Evolutionary conservation across 2,113 vertebrate genomes (phyloP).

Genomic region (Panthera tigris): DNA sequence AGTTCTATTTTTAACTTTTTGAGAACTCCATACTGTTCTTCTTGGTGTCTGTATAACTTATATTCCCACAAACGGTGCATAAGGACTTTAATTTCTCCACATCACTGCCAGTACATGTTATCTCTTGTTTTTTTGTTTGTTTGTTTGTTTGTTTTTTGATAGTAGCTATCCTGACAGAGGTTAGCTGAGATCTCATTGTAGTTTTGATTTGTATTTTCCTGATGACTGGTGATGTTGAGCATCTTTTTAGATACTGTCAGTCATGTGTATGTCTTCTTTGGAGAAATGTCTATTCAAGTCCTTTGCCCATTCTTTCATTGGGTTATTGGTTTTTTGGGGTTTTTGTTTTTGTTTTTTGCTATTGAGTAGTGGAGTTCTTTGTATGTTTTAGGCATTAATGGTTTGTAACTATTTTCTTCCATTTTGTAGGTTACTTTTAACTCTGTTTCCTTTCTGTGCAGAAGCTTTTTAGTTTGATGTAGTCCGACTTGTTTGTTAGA

Average conservation of each 20-base stretch:
- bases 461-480: not conserved
- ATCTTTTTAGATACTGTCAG: not conserved
- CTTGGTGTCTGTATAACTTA: not conserved
- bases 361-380: not conserved
- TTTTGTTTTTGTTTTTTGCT: not conserved
- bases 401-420: not conserved
- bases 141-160: not conserved
- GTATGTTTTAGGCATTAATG: not conserved
- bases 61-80: not conserved
- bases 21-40: not conserved
- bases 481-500: not conserved
- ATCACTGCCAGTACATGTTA: not conserved
- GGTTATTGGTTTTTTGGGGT: not conserved
- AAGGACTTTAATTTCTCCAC: not conserved
- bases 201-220: not conserved
- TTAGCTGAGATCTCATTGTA: not conserved
- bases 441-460: not conserved
- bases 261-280: not conserved
- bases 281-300: not conserved
- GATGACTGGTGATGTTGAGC: not conserved
- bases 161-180: not conserved
- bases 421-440: not conserved
- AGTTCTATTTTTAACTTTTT: not conserved
- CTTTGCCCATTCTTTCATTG: not conserved
- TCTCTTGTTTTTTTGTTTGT: not conserved